Conservation (phyloP, 2,113 vertebrate species). For the Cisticola juncidis region DNA sequence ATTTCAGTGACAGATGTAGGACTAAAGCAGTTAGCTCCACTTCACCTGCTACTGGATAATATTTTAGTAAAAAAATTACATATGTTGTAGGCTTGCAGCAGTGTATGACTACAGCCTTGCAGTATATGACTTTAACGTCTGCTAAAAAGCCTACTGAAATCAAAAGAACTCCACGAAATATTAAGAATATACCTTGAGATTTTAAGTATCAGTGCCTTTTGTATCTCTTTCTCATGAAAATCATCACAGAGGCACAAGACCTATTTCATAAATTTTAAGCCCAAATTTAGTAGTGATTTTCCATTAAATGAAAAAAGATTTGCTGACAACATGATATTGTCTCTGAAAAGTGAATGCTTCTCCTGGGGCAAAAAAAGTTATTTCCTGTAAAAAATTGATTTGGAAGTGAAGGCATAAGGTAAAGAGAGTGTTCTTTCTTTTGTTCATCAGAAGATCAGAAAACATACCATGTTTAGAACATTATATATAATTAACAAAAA, state of each 20-base stretch:
- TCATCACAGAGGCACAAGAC: neutral
- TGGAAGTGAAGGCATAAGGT: neutral
- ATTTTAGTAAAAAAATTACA: neutral
- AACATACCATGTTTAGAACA: neutral
- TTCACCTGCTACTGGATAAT: neutral
- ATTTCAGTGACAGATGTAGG: neutral
- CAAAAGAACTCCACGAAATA: neutral
- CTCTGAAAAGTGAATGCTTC: neutral
- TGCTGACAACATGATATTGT: neutral
- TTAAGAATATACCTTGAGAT: neutral
- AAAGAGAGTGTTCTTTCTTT: neutral
- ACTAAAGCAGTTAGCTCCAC: neutral
- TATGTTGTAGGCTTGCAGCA: neutral
- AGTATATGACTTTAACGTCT: accelerated
- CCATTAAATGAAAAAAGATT: neutral
- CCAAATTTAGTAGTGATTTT: neutral
- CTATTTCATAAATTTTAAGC: neutral
- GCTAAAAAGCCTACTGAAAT: neutral
- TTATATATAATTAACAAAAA: neutral
- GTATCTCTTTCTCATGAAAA: neutral
- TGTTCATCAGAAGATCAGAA: neutral
- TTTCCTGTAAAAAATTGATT: neutral
- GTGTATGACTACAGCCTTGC: neutral
- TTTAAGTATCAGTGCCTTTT: neutral
- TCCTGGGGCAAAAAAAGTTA: neutral